These are phyloP conservation scores for Agelastica alni DNA, from an alignment of 2,888 invertebrate species.

Conservation along the genomic window DNA sequence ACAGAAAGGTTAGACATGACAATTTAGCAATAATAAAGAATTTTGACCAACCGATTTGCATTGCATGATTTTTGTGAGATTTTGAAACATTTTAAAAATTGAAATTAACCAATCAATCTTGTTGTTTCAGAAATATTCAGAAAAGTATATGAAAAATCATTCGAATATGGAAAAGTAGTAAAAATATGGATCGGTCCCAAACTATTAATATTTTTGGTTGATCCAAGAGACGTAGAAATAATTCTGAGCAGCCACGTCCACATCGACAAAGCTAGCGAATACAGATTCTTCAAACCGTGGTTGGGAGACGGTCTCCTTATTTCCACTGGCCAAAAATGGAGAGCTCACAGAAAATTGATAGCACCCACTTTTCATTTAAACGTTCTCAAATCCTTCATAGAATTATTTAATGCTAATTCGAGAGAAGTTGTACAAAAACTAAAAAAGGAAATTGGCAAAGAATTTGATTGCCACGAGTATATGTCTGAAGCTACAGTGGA, in stretches of 20 bases:
- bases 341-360: constrained; percentile 81
- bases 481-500: constrained; percentile 86
- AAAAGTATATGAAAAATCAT: constrained; percentile 62
- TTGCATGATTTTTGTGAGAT: too few relatives aligned
- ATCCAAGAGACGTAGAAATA: constrained; percentile 78
- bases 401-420: constrained; percentile 83
- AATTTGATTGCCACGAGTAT: constrained; percentile 80
- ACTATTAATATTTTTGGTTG: constrained; percentile 72
- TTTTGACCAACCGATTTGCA: too few relatives aligned
- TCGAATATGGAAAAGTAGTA: constrained; percentile 63
- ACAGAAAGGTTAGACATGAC: too few relatives aligned
- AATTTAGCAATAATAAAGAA: too few relatives aligned
- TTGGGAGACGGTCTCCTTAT: constrained; percentile 81
- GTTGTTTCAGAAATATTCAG: constrained; percentile 69
- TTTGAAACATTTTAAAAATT: too few relatives aligned
- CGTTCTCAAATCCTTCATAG: constrained; percentile 84
- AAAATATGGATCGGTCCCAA: constrained; percentile 80
- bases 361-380: constrained; percentile 89
- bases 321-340: constrained; percentile 85
- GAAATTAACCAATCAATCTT: too few relatives aligned
- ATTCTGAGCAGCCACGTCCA: constrained; percentile 79
- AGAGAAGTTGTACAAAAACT: constrained; percentile 73
- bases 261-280: constrained; percentile 78
- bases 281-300: constrained; percentile 82
- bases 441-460: constrained; percentile 70